phyloP scores from a whole-genome alignment of 2,113 vertebrate genomes.

The Hippoglossus stenolepis region DNA sequence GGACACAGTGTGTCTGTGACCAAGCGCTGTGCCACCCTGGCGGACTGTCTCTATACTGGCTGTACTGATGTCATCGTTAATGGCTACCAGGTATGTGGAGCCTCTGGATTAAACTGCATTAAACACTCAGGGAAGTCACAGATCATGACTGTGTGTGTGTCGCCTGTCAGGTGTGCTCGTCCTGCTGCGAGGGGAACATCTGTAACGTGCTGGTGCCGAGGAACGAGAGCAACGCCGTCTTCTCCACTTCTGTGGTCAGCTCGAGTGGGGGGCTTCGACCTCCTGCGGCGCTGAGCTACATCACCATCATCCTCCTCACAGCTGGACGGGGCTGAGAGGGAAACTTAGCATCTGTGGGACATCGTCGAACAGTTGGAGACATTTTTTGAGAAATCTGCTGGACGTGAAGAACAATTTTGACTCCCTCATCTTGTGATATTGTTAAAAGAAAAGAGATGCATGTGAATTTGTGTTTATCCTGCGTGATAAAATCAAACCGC shows the following conservation, averaged over 20 bases:
- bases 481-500: not conserved
- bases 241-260: constrained; percentile 84
- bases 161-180: constrained; percentile 86
- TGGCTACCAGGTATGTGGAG: constrained; percentile 82
- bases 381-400: not conserved
- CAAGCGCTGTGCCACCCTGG: constrained; percentile 86
- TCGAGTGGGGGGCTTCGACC: constrained; percentile 51
- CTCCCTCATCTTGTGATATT: not conserved
- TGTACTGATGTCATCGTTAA: constrained; percentile 78
- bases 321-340: constrained; percentile 62
- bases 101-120: not conserved
- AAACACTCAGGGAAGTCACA: not conserved
- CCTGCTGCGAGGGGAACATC: constrained; percentile 94
- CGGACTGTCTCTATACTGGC: constrained; percentile 86
- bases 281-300: constrained; percentile 14
- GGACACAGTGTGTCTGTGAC: constrained; percentile 90
- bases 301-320: constrained; percentile 66
- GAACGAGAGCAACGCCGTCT: constrained; percentile 86
- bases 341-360: not conserved
- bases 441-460: not conserved
- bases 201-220: constrained; percentile 89
- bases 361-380: not conserved
- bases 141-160: not conserved
- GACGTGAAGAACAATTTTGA: not conserved
- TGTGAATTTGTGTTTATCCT: not conserved